Evolutionary conservation across 2,888 invertebrate species (phyloP).

Genomic region (Tiliacea aurago): DNA sequence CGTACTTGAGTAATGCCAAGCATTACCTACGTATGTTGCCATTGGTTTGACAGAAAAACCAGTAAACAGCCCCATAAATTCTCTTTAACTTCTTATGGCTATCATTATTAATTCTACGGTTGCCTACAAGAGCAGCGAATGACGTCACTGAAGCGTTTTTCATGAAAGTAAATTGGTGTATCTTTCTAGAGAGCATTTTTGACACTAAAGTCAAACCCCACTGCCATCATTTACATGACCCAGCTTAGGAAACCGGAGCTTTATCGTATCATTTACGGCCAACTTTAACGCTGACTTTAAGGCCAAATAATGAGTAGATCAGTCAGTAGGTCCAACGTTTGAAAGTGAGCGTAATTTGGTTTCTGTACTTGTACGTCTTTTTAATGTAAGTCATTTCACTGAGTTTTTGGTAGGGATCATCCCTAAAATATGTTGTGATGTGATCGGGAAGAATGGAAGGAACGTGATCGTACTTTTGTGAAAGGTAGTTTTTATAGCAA

Average conservation of each 20-base stretch:
- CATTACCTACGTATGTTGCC: too few species aligned
- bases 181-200: too few species aligned
- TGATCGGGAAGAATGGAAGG: background rate
- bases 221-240: too few species aligned
- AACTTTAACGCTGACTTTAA: slow-evolving; percentile 33
- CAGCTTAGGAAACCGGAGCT: too few species aligned
- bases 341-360: slow-evolving; percentile 60
- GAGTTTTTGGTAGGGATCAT: slow-evolving; percentile 39
- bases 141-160: too few species aligned
- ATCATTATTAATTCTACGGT: background rate
- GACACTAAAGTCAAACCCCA: too few species aligned
- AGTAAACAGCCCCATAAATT: slow-evolving; percentile 9
- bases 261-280: background rate
- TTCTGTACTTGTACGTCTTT: slow-evolving; percentile 42
- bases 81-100: background rate
- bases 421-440: slow-evolving; percentile 38
- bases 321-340: slow-evolving; percentile 37
- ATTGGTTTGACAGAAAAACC: background rate
- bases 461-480: slow-evolving; percentile 17
- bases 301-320: slow-evolving; percentile 47
- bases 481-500: slow-evolving; percentile 3
- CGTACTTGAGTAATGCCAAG: too few species aligned
- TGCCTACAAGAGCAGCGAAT: too few species aligned
- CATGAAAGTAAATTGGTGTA: too few species aligned
- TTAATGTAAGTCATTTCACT: slow-evolving; percentile 52